Evolutionary conservation across 2,113 vertebrate genomes (phyloP).

Genomic region (Lagopus muta): DNA sequence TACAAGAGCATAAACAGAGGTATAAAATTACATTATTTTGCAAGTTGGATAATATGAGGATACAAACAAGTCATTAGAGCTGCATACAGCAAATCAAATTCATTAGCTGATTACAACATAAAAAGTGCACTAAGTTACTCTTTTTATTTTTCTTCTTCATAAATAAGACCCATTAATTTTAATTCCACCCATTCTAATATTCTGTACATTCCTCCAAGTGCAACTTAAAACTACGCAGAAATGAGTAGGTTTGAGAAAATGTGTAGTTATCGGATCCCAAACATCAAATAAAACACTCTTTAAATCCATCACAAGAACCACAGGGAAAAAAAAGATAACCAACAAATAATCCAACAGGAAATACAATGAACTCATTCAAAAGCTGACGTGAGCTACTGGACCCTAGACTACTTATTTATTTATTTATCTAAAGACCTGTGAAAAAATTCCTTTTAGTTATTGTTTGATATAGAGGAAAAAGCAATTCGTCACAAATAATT

Average conservation of each 20-base stretch:
- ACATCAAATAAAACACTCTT: neutral
- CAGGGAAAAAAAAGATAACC: neutral
- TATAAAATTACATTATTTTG: slow-evolving; percentile 63
- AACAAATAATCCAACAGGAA: neutral
- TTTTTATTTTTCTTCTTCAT: neutral
- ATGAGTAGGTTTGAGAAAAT: neutral
- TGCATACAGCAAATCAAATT: slow-evolving; percentile 19
- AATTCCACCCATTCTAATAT: neutral
- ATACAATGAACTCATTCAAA: neutral
- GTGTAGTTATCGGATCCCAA: neutral
- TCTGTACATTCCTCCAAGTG: neutral
- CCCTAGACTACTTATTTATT: neutral
- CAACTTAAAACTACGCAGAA: neutral
- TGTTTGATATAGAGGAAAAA: neutral
- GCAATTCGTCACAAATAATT: neutral
- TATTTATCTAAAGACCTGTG: neutral
- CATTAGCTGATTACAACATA: slow-evolving; percentile 20
- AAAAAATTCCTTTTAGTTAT: neutral
- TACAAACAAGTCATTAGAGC: slow-evolving; percentile 32
- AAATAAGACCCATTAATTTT: neutral
- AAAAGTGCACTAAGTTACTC: neutral
- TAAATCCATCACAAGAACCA: neutral
- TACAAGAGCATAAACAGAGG: slow-evolving; percentile 40
- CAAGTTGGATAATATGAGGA: neutral
- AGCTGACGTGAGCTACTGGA: neutral